Evolutionary conservation across 2,113 vertebrate genomes (phyloP).

Genomic region (Labeo rohita): DNA sequence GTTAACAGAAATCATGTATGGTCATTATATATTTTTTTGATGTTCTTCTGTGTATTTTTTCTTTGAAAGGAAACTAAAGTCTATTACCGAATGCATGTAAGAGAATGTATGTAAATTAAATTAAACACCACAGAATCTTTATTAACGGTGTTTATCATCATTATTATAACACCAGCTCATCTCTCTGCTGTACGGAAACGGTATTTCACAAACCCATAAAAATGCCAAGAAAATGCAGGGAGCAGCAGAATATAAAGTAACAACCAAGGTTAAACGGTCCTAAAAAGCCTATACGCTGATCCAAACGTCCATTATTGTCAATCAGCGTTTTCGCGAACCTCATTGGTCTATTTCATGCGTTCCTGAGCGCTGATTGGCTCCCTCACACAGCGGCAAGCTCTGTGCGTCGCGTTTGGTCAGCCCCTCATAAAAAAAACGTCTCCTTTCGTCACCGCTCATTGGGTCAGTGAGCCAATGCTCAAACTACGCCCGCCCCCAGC

Average conservation of each 20-base stretch:
- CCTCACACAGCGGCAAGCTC: conserved; percentile 13
- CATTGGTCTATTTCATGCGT: conserved; percentile 17
- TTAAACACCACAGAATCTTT: background rate
- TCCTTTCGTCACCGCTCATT: background rate
- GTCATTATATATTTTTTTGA: background rate
- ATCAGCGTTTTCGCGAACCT: conserved; percentile 11
- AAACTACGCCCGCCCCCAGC: background rate
- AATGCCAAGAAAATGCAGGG: background rate
- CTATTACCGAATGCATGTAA: conserved; percentile 34
- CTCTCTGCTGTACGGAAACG: background rate
- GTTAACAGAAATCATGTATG: background rate
- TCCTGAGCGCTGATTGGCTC: conserved; percentile 41
- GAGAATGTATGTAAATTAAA: conserved; percentile 32
- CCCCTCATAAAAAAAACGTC: background rate
- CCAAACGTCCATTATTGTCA: conserved; percentile 14
- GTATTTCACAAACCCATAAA: background rate
- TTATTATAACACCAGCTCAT: background rate
- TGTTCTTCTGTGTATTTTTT: background rate
- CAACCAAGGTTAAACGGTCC: conserved; percentile 5
- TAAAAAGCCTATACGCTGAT: conserved; percentile 4
- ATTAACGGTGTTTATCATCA: background rate
- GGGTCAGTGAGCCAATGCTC: background rate
- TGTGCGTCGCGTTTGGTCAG: background rate
- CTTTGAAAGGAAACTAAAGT: background rate
- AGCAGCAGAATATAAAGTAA: background rate